Evolutionary conservation across 2,113 vertebrate genomes (phyloP), one percentile per base, ranked within the genome.

Genomic region (Hemiscyllium ocellatum): DNA sequence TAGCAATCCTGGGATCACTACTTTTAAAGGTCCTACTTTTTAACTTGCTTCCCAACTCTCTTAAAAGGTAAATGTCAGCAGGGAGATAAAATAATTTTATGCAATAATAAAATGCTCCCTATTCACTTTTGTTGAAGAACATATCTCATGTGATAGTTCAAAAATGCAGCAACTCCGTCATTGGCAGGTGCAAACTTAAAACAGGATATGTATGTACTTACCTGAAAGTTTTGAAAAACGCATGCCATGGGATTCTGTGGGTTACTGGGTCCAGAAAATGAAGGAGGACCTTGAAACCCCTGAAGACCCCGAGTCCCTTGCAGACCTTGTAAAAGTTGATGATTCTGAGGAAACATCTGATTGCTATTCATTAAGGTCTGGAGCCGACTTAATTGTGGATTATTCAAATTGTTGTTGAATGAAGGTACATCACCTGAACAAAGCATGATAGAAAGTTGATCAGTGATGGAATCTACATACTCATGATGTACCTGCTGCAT

Each of bases 171-270:
- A 95, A 76, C 50, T 50, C 72, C 47, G 66, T 76, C 61, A 95
- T 56, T 78, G 65, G 26, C 65, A 95, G 10, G 12, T 24, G 52
- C 47, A 95, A 95, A 37, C 85, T 86, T 52, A 86, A 37, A 85
- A 95, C 8, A 80, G 17, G 37, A 42, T 52, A 24, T 33, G 22
- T 65, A 37, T 19, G 26, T 22, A 96, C 87, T 96, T 98, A 99
- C 99, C 99, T 99, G 99, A 97, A 99, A 99, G 96, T 98, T 99
- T 96, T 99, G 99, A 97, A 99, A 99, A 96, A 99, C 98, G 97
- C 98, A 99, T 42, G 98, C 98, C 98, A 99, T 98, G 96, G 98
- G 98, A 97, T 98, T 97, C 19, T 98, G 97, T 96, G 97, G 98
- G 97, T 97, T 97, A 96, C 98, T 97, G 94, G 98, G 96, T 96